Conservation (phyloP, 2,797 vertebrate species). For the Squalus acanthias region DNA sequence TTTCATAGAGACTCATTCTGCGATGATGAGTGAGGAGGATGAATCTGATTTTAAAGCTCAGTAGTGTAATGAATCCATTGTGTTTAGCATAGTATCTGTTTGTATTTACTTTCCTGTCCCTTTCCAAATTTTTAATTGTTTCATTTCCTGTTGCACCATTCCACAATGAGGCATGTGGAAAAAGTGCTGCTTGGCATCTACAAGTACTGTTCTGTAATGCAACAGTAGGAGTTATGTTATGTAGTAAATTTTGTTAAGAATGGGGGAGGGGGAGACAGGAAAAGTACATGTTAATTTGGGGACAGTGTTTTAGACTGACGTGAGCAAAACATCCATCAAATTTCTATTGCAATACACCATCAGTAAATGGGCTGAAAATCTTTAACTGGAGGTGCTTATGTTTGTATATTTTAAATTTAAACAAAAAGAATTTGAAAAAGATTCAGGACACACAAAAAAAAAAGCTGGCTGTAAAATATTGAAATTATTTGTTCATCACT, state of each 20-base stretch:
- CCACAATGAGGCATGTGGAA: background rate
- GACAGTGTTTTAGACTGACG: background rate
- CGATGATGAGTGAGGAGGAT: no score
- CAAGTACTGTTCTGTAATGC: background rate
- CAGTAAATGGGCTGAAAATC: no score
- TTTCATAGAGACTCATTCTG: background rate
- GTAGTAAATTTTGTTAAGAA: background rate
- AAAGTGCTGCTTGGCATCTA: background rate
- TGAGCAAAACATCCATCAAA: no score
- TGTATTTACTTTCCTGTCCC: background rate
- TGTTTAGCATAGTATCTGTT: background rate
- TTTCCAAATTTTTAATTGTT: background rate
- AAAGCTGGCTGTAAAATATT: no score
- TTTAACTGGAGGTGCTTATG: no score
- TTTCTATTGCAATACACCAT: no score
- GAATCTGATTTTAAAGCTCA: background rate
- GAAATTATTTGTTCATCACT: no score
- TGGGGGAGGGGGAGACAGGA: background rate
- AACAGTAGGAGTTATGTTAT: background rate
- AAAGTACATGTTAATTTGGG: background rate
- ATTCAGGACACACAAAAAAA: no score
- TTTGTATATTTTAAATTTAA: no score
- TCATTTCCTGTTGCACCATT: background rate
- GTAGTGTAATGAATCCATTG: background rate
- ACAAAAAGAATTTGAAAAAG: no score